Conservation (phyloP, 2,888 invertebrate genomes). For the Lepas anatifera region DNA sequence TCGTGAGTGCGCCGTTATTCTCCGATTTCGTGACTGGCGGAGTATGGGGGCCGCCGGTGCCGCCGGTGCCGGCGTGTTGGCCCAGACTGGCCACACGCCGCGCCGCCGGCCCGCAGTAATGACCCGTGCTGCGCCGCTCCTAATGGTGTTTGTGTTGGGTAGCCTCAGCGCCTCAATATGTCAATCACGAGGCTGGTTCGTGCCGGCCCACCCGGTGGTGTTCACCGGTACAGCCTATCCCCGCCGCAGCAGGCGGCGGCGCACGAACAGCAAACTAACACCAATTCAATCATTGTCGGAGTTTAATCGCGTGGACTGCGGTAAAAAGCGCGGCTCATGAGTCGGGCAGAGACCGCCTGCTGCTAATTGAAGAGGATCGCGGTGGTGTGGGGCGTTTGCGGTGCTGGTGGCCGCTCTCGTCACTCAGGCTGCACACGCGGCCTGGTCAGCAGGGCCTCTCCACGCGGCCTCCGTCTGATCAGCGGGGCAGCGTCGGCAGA, state of each 20-base stretch:
- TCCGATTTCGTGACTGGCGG: no score
- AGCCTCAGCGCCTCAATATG: not conserved
- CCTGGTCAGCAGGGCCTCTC: no score
- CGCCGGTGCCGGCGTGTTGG: no score
- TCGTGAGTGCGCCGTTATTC: no score
- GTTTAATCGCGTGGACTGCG: not conserved
- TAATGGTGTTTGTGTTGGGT: not conserved
- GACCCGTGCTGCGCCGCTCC: not conserved
- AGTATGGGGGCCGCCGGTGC: no score
- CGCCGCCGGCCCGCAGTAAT: not conserved
- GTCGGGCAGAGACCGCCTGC: not conserved
- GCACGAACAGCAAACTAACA: conserved; percentile 6
- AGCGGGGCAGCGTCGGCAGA: no score
- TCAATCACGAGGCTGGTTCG: not conserved
- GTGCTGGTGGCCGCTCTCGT: no score
- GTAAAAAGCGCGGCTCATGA: not conserved
- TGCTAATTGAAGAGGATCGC: not conserved
- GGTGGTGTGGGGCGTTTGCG: no score
- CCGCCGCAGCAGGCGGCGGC: not conserved
- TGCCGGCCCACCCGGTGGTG: not conserved
- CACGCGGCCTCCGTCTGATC: no score
- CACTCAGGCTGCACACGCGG: no score
- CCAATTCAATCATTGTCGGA: conserved; percentile 7
- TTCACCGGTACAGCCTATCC: not conserved
- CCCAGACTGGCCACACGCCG: no score